Evolutionary conservation across 2,888 invertebrate species (phyloP).

Genomic region (Synergus gifuensis): DNA sequence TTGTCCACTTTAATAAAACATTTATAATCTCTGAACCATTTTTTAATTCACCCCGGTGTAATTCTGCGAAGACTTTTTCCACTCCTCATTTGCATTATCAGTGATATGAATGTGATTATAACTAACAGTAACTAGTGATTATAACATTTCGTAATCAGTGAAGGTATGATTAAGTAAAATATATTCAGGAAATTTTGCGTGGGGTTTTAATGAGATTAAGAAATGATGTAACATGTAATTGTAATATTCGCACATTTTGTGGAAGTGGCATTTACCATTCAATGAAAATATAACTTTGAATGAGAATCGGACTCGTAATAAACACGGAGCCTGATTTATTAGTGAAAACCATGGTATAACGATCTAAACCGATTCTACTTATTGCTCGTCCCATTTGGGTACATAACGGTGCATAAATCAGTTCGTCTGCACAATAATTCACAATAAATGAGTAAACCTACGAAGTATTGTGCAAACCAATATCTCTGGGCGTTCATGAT

Average conservation of each 20-base stretch:
- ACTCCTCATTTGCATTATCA: conserved; percentile 32
- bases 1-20: not conserved
- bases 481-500: not conserved
- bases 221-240: not conserved
- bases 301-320: not conserved
- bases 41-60: not conserved
- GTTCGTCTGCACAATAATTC: not conserved
- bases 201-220: not conserved
- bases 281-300: not conserved
- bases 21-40: not conserved
- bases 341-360: not conserved
- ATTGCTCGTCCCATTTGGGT: not conserved
- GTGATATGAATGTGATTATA: too few species aligned
- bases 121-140: conserved; percentile 19
- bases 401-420: not conserved
- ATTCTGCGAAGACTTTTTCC: not conserved
- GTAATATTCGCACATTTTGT: not conserved
- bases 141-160: conserved; percentile 22
- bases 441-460: not conserved
- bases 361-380: not conserved
- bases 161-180: conserved; percentile 11
- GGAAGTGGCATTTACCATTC: too few species aligned
- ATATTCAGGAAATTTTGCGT: conserved; percentile 20
- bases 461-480: not conserved
- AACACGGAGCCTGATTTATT: not conserved